Conservation (phyloP, 2,113 vertebrate genomes). For the Chlamydotis undulata region DNA sequence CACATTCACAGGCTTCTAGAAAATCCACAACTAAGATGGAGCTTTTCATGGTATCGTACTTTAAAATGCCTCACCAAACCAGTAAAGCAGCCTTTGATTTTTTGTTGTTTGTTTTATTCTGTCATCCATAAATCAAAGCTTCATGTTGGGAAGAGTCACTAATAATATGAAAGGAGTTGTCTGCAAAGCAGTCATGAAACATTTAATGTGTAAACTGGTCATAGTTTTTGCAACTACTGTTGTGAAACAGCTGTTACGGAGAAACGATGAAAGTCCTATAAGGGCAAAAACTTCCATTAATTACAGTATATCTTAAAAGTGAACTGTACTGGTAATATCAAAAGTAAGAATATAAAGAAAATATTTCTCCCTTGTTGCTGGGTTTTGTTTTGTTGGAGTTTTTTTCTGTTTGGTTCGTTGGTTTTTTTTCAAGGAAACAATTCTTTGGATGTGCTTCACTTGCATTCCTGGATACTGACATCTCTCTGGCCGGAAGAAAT, state of each 20-base stretch:
- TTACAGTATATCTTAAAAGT: background rate
- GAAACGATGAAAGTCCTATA: background rate
- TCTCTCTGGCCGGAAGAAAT: background rate
- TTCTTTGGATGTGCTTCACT: background rate
- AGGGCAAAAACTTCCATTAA: background rate
- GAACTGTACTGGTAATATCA: background rate
- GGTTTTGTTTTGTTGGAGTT: background rate
- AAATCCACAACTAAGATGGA: background rate
- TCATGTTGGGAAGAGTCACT: background rate
- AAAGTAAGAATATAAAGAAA: background rate
- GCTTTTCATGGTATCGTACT: background rate
- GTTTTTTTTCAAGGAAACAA: background rate
- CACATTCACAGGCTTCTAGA: background rate
- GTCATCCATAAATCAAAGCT: background rate
- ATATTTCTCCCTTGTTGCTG: background rate
- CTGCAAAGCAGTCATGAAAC: background rate
- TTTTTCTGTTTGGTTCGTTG: background rate
- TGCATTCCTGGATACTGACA: background rate
- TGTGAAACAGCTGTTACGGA: background rate
- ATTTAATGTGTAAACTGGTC: conserved; percentile 11
- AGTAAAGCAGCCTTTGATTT: background rate
- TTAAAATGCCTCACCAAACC: background rate
- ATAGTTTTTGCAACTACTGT: background rate
- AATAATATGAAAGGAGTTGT: background rate
- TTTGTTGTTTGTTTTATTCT: conserved; percentile 1